Evolutionary conservation across 2,113 vertebrate species (phyloP), one percentile per base, ranked within the genome.

Genomic region (Eublepharis macularius): DNA sequence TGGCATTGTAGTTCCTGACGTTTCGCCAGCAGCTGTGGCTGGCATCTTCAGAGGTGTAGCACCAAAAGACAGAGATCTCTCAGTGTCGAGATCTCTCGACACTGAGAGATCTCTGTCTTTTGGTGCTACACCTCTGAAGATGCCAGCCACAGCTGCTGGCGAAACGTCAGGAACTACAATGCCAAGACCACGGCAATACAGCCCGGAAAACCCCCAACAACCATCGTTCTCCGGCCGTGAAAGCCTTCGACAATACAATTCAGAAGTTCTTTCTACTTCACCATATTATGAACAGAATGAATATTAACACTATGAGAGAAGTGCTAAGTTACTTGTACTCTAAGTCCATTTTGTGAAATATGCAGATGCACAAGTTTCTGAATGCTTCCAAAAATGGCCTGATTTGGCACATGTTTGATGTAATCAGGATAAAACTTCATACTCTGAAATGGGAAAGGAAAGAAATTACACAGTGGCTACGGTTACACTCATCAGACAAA

Each of bases 341-440:
- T 85, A 26, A n/a, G 7, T 21, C 12, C n/a, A 3, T 49, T 43
- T 6, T 39, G 2, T 63, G 41, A 69, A 74, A 6, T 78, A 2
- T 12, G 63, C 4, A 5, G 14, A n/a, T 90, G 88, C 84, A 82
- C 83, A 89, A 39, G n/a, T 92, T 85, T 49, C 70, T 80, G 51
- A 19, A 89, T 80, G 84, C 88, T 92, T 87, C 76, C 57, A 79
- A 80, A n/a, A 1, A 87, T 69, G 86, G 76, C 86, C 84, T 91
- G 82, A 90, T 39, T 8, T 1, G 80, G 41, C 81, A 11, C 81
- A 90, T 81, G 87, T 90, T 81, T 57, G 9, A 65, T 83, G 26
- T 94, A 93, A 93, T 89, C 77, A 54, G 91, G 88, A 92, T 95
- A 88, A 94, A 91, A 82, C 6, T 80, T 87, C 82, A 34, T 86